Base-by-base conservation (phyloP, 2,888 invertebrate genomes). In the Belgica antarctica region DNA sequence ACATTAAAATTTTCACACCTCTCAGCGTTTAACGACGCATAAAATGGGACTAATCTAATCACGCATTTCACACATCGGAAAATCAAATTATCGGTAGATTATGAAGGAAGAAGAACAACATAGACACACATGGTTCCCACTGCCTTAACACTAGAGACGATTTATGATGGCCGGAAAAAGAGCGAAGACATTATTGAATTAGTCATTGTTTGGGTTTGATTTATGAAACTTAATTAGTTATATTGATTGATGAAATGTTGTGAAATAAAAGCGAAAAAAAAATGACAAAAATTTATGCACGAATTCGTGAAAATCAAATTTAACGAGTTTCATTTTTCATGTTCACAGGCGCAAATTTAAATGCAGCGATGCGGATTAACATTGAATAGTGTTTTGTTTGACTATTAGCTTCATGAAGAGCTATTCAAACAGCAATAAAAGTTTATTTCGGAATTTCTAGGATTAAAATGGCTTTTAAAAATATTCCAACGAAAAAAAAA, bases 171-270 rank as follows among this genome's bases (percentile, higher is more conserved):
- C 19, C n/a, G n/a, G n/a, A n/a, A n/a, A n/a, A n/a, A n/a, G n/a
- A n/a, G 41, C 8, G n/a, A 41, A 41, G 41, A 52, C 19, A 52
- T 52, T n/a, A 52, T 22, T 52, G 3, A 52, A 52, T 15, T 41
- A 15, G 41, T n/a, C n/a, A 41, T 2, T 10, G 41, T 17, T 52
- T 31, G 34, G 12, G 34, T 31, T 52, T 22, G 22, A 52, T 52
- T 52, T 5, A 5, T 22, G 52, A 52, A 52, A 52, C n/a, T 52
- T 19, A 52, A 52, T 52, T n/a, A n/a, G n/a, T n/a, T 52, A 66
- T 66, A 66, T 25, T 47, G 65, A 66, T n/a, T 66, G 28, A 66
- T 41, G 65, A 66, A 66, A 66, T 66, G 65, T 65, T 65, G 65
- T 66, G 65, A 66, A 66, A 19, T 66, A 28, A 47, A 65, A 62